These are phyloP conservation scores for Gambelia wislizenii DNA, from an alignment of 2,797 vertebrate species.

Conservation along the genomic window DNA sequence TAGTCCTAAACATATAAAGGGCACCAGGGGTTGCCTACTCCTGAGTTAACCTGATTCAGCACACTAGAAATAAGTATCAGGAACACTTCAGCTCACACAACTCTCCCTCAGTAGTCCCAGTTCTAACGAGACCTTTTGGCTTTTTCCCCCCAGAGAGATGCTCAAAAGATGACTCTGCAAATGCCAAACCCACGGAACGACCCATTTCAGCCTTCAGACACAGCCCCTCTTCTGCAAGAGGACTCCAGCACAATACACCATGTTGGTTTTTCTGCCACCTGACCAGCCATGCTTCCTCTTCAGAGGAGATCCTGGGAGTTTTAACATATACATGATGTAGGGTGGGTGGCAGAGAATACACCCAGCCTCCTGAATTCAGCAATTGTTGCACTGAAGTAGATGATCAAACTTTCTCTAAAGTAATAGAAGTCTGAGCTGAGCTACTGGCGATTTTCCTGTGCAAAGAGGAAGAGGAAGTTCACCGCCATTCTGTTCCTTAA, in stretches of 20 bases:
- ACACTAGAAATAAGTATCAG: background rate
- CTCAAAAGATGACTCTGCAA: rapidly evolving
- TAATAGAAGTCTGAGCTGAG: no score
- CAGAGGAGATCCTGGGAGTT: rapidly evolving
- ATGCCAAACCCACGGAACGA: rapidly evolving
- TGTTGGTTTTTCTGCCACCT: rapidly evolving
- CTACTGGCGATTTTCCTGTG: background rate
- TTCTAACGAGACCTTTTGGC: background rate
- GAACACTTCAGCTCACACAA: background rate
- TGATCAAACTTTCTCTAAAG: no score
- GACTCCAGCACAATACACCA: rapidly evolving
- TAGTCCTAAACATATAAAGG: background rate
- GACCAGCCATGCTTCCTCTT: background rate
- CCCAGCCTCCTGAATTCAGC: no score
- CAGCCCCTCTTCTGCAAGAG: slow-evolving; percentile 44
- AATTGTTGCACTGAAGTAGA: background rate
- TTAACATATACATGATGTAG: rapidly evolving
- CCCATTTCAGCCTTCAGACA: background rate
- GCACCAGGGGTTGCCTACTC: background rate
- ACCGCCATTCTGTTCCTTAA: background rate
- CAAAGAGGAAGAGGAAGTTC: background rate
- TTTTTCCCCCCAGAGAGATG: slow-evolving; percentile 12
- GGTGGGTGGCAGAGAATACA: background rate
- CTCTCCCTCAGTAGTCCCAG: background rate
- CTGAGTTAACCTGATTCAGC: background rate